Conservation (phyloP, 37 sponge, comb jelly and placozoan species). For the Axinella damicornis region DNA sequence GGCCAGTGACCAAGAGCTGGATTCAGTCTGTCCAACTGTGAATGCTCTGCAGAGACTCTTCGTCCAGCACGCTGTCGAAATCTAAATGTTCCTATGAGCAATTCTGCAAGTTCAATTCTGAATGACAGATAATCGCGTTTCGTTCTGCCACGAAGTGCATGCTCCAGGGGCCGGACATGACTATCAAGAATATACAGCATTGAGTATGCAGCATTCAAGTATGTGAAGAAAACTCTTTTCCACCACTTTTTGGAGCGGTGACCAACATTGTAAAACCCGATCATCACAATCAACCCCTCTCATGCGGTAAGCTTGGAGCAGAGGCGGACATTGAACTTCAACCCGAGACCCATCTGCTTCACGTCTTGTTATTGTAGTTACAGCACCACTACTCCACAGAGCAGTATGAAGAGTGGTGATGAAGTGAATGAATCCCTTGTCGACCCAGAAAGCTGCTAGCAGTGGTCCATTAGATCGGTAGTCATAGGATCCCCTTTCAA, state of each 20-base stretch:
- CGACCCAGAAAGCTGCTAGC: not conserved
- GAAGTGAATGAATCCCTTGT: not conserved
- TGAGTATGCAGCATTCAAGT: slow-evolving; percentile 18
- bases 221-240: slow-evolving; percentile 38
- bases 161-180: not conserved
- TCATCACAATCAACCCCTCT: slow-evolving; percentile 40
- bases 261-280: slow-evolving; percentile 6
- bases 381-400: too few relatives aligned
- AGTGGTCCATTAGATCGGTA: too few relatives aligned
- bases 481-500: too few relatives aligned
- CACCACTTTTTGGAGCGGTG: slow-evolving; percentile 46
- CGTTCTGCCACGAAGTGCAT: not conserved
- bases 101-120: slow-evolving; percentile 4
- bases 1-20: not conserved
- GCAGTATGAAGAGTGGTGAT: not conserved
- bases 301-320: slow-evolving; percentile 12
- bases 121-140: not conserved
- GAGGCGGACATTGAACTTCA: slow-evolving; percentile 12
- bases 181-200: slow-evolving; percentile 30
- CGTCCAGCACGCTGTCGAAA: not conserved
- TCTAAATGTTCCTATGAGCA: not conserved
- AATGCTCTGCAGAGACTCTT: not conserved
- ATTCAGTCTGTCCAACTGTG: not conserved
- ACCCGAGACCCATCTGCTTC: not conserved
- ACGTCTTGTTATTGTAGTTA: too few relatives aligned